Evolutionary conservation across 2,888 invertebrate species (phyloP), one percentile per base, ranked within the genome.

Genomic region (Epinotia brunnichana): DNA sequence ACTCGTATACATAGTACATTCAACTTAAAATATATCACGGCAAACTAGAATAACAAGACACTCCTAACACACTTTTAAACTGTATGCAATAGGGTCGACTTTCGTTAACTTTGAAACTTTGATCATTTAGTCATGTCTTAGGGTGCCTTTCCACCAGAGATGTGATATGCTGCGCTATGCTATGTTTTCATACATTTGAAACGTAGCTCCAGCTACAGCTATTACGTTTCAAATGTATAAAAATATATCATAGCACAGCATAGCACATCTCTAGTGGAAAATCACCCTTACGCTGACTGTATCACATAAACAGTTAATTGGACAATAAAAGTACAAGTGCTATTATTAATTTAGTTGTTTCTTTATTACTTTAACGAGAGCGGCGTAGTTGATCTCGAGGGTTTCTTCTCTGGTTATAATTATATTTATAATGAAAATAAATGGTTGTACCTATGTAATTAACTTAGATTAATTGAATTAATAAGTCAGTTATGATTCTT

Each of bases 281-380:
- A n/a, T n/a, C n/a, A n/a, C n/a, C n/a, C n/a, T n/a, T 4, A 48
- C 15, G 44, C n/a, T 48, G 15, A 48, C n/a, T 48, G 44, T 48
- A 48, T 35, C 39, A 19, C 57, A 68, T 56, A 51, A 62, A 48
- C 62, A 69, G 53, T 53, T 73, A 73, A 73, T 73, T 74, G 73
- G 66, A 74, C 56, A 48, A 57, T 69, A 74, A 63, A 63, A 69
- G 41, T 51, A 71, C 56, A 59, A 70, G 61, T 56, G 56, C 64
- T 61, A 71, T 60, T 56, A 61, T 60, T 56, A 61, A 72, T 72
- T 56, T 59, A 62, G 72, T 61, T 62, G 67, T 72, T 48, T 51
- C 17, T 62, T 56, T 59, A 21, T 67, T 67, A 44, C 21, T 61
- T 66, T 67, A 67, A 72, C 54, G 61, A 61, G 67, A 48, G 54